phyloP scores from a whole-genome alignment of 2,888 invertebrate species.

The Synergus japonicus region DNA sequence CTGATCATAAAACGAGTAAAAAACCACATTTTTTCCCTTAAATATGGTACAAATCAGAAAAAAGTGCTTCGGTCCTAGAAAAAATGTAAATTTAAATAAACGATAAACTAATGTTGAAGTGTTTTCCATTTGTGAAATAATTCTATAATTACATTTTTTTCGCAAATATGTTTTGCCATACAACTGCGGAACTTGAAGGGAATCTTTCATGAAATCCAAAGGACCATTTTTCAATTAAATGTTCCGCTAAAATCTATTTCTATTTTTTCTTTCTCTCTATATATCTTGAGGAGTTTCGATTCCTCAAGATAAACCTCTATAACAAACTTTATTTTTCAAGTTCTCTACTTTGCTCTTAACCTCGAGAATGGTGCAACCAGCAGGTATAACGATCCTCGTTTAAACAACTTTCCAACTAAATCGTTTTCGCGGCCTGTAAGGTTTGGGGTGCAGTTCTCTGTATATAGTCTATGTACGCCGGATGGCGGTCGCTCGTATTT shows the following conservation, averaged over 20 bases:
- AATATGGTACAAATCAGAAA: no score
- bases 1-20: no score
- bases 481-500: slow-evolving; percentile 66
- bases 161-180: no score
- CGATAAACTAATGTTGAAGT: no score
- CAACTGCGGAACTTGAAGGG: no score
- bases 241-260: neutral
- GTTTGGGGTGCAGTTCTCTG: neutral
- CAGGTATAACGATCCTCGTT: slow-evolving; percentile 37
- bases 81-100: no score
- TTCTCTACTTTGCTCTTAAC: slow-evolving; percentile 20
- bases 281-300: neutral
- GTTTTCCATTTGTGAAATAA: no score
- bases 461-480: slow-evolving; percentile 12
- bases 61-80: no score
- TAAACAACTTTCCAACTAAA: slow-evolving; percentile 39
- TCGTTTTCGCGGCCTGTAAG: slow-evolving; percentile 31
- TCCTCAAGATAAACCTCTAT: slow-evolving; percentile 23
- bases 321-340: slow-evolving; percentile 14
- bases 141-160: no score
- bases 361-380: slow-evolving; percentile 28
- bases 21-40: no score
- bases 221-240: neutral
- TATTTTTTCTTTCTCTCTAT: neutral
- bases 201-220: neutral